Evolutionary conservation across 2,797 vertebrate species (phyloP), one percentile per base, ranked within the genome.

Genomic region (Oreochromis grahami): DNA sequence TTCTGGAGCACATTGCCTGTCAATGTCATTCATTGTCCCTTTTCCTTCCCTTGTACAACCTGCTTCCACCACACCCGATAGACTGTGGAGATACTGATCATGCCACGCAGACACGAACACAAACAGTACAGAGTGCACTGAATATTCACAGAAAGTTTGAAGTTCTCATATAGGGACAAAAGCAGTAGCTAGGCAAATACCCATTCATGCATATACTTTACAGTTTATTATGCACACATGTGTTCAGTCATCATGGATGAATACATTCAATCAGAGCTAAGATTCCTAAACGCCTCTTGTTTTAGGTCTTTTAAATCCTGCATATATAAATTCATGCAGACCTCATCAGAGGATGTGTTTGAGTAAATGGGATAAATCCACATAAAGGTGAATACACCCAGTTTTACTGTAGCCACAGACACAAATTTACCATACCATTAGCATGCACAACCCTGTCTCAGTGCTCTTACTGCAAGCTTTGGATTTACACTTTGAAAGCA

Each of bases 1-100:
- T 86, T 91, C 84, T 79, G 87, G 88, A 65, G 91, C 88, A 87
- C 82, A 83, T 80, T 72, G 85, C 88, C 92, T 86, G 93, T 93
- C 95, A 95, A 93, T 93, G 95, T 95, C 94, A 93, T 94, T 94
- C 92, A 91, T 94, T 95, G 93, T 95, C 91, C 90, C 87, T 87
- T 79, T 84, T 79, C 24, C 77, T 84, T 84, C 84, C 85, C 82
- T 86, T 34, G 80, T 52, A 82, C 89, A 85, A 87, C 89, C 85
- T 58, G 43, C 84, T 48, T 65, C 86, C 81, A 80, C 87, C 79
- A 77, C 78, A 10, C 5, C 80, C 32, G 88, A 91, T 86, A 80
- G 90, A 88, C 78, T 53, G 60, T 21, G 26, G 77, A 92, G 92
- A 94, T 91, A 86, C 80, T 17, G 74, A 79, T n/a, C 74, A 77